Conservation (phyloP, 2,113 vertebrate species). For the Microtus oregoni region DNA sequence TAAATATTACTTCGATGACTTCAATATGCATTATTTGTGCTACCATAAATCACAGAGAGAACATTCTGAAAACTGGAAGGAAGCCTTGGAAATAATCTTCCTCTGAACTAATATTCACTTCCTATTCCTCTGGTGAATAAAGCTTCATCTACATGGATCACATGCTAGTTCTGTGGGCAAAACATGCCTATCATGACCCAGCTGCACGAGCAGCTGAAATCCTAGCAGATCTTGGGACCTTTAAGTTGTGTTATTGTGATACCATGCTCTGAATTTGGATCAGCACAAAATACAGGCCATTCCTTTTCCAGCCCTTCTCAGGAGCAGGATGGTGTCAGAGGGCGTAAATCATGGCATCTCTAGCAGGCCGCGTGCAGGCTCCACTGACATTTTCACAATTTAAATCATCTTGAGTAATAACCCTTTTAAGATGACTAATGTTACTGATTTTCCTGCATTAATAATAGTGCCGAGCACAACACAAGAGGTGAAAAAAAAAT, state of each 20-base stretch:
- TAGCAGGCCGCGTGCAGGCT: constrained; percentile 79
- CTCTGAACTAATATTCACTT: background rate
- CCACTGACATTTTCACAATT: constrained; percentile 90
- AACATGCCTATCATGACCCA: background rate
- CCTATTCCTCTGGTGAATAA: background rate
- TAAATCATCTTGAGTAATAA: constrained; percentile 93
- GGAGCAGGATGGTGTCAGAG: constrained; percentile 84
- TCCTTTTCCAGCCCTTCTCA: constrained; percentile 73
- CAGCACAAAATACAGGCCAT: constrained; percentile 68
- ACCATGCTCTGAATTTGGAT: constrained; percentile 75
- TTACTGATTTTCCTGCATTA: constrained; percentile 91
- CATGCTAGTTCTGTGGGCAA: rapidly evolving
- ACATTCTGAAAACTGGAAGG: background rate
- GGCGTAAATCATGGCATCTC: constrained; percentile 88
- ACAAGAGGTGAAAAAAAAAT: constrained; percentile 85
- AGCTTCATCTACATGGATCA: rapidly evolving
- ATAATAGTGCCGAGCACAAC: constrained; percentile 87
- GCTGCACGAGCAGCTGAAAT: background rate
- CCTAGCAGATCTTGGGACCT: constrained; percentile 17
- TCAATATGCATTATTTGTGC: background rate
- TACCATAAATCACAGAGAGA: background rate
- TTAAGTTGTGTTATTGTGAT: background rate
- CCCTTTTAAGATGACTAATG: constrained; percentile 94
- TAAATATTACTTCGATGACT: background rate
- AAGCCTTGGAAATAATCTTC: background rate